phyloP scores from a whole-genome alignment of 92 coral and sea anemone species.

The Parazoanthus swiftii region DNA sequence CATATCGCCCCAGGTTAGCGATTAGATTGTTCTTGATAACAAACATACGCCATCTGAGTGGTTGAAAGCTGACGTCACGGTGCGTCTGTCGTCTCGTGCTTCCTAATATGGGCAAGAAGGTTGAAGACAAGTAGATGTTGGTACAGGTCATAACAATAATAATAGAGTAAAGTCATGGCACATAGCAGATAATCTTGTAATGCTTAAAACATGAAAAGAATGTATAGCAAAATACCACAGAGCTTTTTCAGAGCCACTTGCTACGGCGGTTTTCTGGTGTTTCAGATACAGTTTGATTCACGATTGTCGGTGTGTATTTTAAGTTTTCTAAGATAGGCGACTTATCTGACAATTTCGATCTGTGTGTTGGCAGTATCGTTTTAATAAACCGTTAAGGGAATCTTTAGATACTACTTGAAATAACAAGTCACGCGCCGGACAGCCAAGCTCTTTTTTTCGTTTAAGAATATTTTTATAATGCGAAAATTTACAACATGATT shows the following conservation, averaged over 20 bases:
- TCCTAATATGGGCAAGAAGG: slow-evolving; percentile 26
- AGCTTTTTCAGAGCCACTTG: neutral
- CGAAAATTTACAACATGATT: no score
- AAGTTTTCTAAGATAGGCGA: neutral
- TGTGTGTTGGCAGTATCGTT: no score
- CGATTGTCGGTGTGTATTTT: neutral
- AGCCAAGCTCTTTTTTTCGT: no score
- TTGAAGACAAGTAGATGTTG: neutral
- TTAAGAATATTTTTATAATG: no score
- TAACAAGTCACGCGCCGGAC: no score
- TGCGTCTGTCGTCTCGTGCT: neutral
- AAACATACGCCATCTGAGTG: slow-evolving; percentile 19
- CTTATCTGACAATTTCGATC: neutral
- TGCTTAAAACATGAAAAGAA: slow-evolving; percentile 25
- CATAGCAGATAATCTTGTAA: neutral
- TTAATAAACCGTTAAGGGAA: no score
- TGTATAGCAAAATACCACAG: neutral
- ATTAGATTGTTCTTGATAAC: slow-evolving; percentile 6
- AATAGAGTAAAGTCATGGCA: neutral
- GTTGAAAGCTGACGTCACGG: slow-evolving; percentile 12
- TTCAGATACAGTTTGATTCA: neutral
- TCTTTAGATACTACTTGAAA: no score
- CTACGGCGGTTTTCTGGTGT: neutral
- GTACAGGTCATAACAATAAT: neutral
- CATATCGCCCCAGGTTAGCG: slow-evolving; percentile 1